Percentiles rank a stretch among this genome's conserved stretches.
Evolutionary conservation across 2,888 invertebrate species (phyloP).

Genomic region (Eudemis profundana): DNA sequence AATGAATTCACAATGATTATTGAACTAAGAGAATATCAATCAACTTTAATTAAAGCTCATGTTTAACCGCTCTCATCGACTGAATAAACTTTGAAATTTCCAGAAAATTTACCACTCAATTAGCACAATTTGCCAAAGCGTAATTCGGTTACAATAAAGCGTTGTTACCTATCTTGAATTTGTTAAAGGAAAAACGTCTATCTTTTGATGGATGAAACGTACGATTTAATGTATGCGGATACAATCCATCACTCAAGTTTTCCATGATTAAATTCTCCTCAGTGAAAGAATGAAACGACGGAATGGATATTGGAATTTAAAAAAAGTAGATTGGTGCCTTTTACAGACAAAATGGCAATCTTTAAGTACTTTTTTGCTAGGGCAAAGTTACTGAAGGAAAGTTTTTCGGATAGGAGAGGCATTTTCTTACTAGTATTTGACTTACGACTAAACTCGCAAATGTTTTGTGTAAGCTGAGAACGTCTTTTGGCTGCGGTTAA

Average conservation of each 20-base stretch:
- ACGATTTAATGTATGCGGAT: constrained; percentile 1
- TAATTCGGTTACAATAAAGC: constrained; percentile 4
- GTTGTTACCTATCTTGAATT: constrained; percentile 11
- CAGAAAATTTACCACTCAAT: neutral
- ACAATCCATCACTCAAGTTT: constrained; percentile 23
- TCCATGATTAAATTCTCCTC: constrained; percentile 10
- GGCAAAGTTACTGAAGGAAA: too few species aligned
- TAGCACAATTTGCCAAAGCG: constrained; percentile 7
- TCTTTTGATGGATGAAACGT: constrained; percentile 31
- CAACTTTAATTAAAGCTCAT: constrained; percentile 21
- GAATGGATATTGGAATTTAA: constrained; percentile 3
- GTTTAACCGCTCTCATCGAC: neutral
- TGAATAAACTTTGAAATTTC: neutral
- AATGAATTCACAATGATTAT: neutral
- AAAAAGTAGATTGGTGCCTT: neutral
- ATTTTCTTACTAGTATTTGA: too few species aligned
- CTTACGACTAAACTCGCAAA: too few species aligned
- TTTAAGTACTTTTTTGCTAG: neutral
- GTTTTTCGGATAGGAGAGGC: too few species aligned
- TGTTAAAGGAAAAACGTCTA: neutral
- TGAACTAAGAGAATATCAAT: neutral
- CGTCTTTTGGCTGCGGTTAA: too few species aligned
- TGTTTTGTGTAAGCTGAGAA: too few species aligned
- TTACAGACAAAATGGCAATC: neutral
- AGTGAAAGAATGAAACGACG: neutral